phyloP scores from a whole-genome alignment of 1,140 invertebrate species.

The Apis laboriosa region DNA sequence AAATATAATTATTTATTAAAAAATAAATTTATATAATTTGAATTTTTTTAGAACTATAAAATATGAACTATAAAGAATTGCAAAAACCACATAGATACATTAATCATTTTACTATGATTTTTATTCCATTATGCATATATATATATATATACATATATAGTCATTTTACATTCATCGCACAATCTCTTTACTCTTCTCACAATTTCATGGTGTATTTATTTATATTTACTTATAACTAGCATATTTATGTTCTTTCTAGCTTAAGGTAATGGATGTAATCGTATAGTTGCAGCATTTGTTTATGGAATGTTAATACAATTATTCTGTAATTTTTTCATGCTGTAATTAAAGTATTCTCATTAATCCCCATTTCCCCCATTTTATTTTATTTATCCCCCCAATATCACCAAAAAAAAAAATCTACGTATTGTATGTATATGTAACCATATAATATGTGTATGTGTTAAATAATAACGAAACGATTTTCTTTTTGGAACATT shows the following conservation, averaged over 20 bases:
- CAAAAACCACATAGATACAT: too few species aligned
- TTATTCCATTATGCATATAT: background rate
- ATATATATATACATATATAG: background rate
- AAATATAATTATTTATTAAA: too few species aligned
- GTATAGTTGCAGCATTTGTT: slow-evolving; percentile 72
- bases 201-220: slow-evolving; percentile 62
- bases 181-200: slow-evolving; percentile 17
- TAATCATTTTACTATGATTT: background rate
- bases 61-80: too few species aligned
- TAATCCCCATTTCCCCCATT: slow-evolving; percentile 62
- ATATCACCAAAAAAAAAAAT: background rate
- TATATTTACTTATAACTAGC: slow-evolving; percentile 49
- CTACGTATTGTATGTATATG: background rate
- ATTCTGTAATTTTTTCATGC: slow-evolving; percentile 71
- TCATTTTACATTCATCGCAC: slow-evolving; percentile 45
- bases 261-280: slow-evolving; percentile 75
- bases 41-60: too few species aligned
- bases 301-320: slow-evolving; percentile 77
- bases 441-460: background rate
- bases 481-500: background rate
- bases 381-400: slow-evolving; percentile 44
- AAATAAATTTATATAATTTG: too few species aligned
- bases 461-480: slow-evolving; percentile 1
- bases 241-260: slow-evolving; percentile 66
- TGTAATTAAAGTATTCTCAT: slow-evolving; percentile 74